phyloP scores from a whole-genome alignment of 2,888 invertebrate genomes.

The Anoplius nigerrimus region DNA sequence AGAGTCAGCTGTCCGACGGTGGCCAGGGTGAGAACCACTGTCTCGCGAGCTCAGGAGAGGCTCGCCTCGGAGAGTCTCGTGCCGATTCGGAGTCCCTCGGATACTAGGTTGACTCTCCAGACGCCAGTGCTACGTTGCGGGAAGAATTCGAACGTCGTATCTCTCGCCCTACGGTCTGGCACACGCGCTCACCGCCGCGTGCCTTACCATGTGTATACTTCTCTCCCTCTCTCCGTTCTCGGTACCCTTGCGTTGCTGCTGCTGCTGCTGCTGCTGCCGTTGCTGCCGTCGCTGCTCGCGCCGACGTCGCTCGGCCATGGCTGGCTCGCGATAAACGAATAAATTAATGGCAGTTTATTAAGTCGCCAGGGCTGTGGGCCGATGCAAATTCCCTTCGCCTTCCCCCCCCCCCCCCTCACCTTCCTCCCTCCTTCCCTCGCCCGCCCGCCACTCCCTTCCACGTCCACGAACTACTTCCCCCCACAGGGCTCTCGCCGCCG shows the following conservation, averaged over 20 bases:
- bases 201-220: neutral
- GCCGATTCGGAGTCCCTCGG: slow-evolving; percentile 28
- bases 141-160: slow-evolving; percentile 44
- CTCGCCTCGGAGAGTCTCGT: neutral
- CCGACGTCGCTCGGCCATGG: too few species aligned
- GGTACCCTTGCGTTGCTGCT: neutral
- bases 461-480: too few species aligned
- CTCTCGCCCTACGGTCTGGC: slow-evolving; percentile 5
- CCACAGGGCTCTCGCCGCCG: neutral
- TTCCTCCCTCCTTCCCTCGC: too few species aligned
- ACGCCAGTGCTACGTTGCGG: slow-evolving; percentile 39
- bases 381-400: slow-evolving; percentile 25
- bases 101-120: slow-evolving; percentile 14
- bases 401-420: neutral
- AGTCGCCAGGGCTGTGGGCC: slow-evolving; percentile 13
- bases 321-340: slow-evolving; percentile 22
- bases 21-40: too few species aligned
- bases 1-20: too few species aligned
- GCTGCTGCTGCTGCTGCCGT: neutral
- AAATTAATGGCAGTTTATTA: slow-evolving; percentile 40
- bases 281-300: neutral
- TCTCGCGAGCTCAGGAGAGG: too few species aligned
- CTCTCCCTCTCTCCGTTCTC: too few species aligned
- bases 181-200: neutral
- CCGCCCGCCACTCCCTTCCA: too few species aligned